Evolutionary conservation across 2,113 vertebrate species (phyloP).

Genomic region (Mola mola): DNA sequence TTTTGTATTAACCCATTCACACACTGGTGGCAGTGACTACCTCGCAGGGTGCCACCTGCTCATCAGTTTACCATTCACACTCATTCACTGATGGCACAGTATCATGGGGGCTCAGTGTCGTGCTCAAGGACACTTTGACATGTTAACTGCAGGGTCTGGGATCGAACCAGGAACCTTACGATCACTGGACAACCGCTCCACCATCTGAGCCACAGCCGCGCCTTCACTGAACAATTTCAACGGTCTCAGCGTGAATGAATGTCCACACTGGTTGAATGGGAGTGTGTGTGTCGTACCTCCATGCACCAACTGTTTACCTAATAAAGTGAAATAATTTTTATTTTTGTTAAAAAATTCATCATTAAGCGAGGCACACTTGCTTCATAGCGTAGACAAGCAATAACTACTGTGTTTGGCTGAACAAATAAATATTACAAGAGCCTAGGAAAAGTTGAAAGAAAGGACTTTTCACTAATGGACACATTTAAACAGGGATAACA

Average conservation of each 20-base stretch:
- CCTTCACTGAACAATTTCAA: too few relatives aligned
- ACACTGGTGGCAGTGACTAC: too few relatives aligned
- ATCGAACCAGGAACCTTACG: too few relatives aligned
- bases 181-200: too few relatives aligned
- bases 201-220: too few relatives aligned
- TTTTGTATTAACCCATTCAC: too few relatives aligned
- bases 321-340: slow-evolving; percentile 60
- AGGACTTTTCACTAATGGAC: slow-evolving; percentile 9
- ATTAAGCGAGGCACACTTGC: slow-evolving; percentile 59
- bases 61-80: too few relatives aligned
- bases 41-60: too few relatives aligned
- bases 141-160: too few relatives aligned
- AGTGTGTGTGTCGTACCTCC: slow-evolving; percentile 29
- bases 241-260: slow-evolving; percentile 16
- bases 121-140: too few relatives aligned
- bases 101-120: too few relatives aligned
- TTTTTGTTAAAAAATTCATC: slow-evolving; percentile 57
- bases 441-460: slow-evolving; percentile 10
- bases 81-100: too few relatives aligned
- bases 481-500: not conserved
- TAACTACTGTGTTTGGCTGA: slow-evolving; percentile 65
- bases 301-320: slow-evolving; percentile 56
- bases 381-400: slow-evolving; percentile 81
- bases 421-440: slow-evolving; percentile 26
- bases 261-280: slow-evolving; percentile 17